Percentiles rank a stretch among this genome's conserved stretches.
phyloP scores from a whole-genome alignment of 2,888 invertebrate genomes.

The Caenorhabditis sulstoni region DNA sequence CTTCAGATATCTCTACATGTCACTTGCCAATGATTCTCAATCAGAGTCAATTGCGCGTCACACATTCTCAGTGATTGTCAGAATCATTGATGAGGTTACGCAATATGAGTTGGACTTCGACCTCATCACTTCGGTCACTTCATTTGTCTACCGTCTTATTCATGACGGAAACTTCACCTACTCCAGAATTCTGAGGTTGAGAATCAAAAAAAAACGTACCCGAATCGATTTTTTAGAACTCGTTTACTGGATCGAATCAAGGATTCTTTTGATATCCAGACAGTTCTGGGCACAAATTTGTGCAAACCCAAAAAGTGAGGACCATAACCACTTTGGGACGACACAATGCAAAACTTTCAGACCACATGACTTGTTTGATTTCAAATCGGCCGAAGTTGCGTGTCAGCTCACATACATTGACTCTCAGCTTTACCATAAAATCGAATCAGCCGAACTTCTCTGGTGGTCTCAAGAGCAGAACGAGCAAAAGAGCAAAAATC shows the following conservation, averaged over 20 bases:
- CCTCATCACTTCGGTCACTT: constrained; percentile 85
- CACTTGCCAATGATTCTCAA: constrained; percentile 73
- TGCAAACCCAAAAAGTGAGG: constrained; percentile 55
- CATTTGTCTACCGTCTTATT: constrained; percentile 94
- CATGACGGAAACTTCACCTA: constrained; percentile 92
- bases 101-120: constrained; percentile 68
- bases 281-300: constrained; percentile 49
- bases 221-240: constrained; percentile 65
- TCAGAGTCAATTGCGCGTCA: constrained; percentile 88
- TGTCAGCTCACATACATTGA: constrained; percentile 98
- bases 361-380: constrained; percentile 81
- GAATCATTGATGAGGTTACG: constrained; percentile 92
- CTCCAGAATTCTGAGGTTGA: constrained; percentile 83
- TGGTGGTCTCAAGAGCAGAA: constrained; percentile 98
- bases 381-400: constrained; percentile 94
- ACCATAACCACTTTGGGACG: too few species aligned
- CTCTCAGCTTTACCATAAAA: constrained; percentile 94
- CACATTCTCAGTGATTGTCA: constrained; percentile 92
- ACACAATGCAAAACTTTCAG: constrained; percentile 50
- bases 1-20: constrained; percentile 76
- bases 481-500: constrained; percentile 95
- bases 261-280: constrained; percentile 51
- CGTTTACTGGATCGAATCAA: constrained; percentile 71
- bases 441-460: constrained; percentile 95
- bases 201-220: background rate